Evolutionary conservation across 1,140 invertebrate genomes (phyloP).

Genomic region (Cherax destructor): DNA sequence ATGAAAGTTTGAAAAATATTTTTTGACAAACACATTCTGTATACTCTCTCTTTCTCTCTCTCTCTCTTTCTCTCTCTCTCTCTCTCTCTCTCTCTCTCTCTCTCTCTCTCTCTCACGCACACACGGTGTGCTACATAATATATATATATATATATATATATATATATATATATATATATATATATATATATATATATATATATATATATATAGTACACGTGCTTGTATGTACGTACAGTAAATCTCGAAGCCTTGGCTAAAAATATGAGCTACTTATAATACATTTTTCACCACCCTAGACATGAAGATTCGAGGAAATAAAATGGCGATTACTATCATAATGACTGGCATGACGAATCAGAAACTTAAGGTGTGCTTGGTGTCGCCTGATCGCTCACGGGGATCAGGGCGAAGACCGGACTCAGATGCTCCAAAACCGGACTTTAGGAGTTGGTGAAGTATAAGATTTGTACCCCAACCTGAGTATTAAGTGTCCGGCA

Average conservation of each 20-base stretch:
- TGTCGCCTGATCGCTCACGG: slow-evolving; percentile 29
- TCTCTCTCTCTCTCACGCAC: too few relatives aligned
- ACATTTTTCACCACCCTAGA: neutral
- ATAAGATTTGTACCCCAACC: neutral
- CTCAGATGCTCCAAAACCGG: neutral
- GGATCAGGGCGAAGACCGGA: neutral
- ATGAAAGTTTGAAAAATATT: too few relatives aligned
- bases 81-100: too few relatives aligned
- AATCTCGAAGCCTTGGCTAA: neutral
- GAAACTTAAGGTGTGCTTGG: slow-evolving; percentile 4
- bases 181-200: too few relatives aligned
- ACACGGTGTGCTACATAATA: too few relatives aligned
- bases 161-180: too few relatives aligned
- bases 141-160: too few relatives aligned
- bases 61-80: too few relatives aligned
- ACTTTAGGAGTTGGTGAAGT: neutral
- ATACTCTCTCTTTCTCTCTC: too few relatives aligned
- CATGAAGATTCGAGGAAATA: slow-evolving; percentile 16
- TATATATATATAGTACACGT: too few relatives aligned
- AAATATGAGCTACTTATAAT: too few relatives aligned
- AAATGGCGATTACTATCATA: slow-evolving; percentile 19
- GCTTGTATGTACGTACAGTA: neutral
- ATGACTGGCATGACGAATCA: slow-evolving; percentile 15
- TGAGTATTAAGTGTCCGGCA: neutral
- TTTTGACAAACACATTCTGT: too few relatives aligned